Conservation (phyloP, 2,797 vertebrate genomes). For the Cheirogaleus major region DNA sequence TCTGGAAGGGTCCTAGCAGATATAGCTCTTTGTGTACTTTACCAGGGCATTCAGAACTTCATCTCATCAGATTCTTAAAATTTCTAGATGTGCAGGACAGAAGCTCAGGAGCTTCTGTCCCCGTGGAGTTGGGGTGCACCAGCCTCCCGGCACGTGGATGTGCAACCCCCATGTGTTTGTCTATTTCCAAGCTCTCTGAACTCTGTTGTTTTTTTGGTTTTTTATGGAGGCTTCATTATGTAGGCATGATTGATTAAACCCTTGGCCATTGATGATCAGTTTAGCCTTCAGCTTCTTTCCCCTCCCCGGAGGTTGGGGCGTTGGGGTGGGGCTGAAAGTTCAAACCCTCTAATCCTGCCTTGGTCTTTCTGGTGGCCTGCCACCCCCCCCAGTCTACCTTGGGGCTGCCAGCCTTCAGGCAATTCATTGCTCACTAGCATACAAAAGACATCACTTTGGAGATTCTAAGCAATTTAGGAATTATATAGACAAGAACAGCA, state of each 20-base stretch:
- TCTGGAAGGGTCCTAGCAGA: background rate
- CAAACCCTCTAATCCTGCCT: background rate
- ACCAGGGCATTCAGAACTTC: background rate
- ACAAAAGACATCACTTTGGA: background rate
- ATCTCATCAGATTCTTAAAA: constrained; percentile 1
- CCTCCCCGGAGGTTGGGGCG: background rate
- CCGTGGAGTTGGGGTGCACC: background rate
- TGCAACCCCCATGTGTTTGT: background rate
- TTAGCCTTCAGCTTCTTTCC: background rate
- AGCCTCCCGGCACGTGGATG: background rate
- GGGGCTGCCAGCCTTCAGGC: background rate
- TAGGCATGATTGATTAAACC: background rate
- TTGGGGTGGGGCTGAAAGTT: background rate
- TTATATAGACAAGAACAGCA: background rate
- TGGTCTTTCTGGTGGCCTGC: background rate
- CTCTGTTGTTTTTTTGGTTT: background rate
- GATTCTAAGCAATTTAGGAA: background rate
- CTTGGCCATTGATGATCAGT: background rate
- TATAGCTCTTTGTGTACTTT: background rate
- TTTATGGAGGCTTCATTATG: background rate
- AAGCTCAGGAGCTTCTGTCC: background rate
- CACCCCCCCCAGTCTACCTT: no score
- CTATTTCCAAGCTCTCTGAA: background rate
- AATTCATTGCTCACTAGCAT: background rate
- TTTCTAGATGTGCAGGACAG: background rate